Base-by-base conservation (phyloP, 2,797 vertebrate species). In the Thaleichthys pacificus region DNA sequence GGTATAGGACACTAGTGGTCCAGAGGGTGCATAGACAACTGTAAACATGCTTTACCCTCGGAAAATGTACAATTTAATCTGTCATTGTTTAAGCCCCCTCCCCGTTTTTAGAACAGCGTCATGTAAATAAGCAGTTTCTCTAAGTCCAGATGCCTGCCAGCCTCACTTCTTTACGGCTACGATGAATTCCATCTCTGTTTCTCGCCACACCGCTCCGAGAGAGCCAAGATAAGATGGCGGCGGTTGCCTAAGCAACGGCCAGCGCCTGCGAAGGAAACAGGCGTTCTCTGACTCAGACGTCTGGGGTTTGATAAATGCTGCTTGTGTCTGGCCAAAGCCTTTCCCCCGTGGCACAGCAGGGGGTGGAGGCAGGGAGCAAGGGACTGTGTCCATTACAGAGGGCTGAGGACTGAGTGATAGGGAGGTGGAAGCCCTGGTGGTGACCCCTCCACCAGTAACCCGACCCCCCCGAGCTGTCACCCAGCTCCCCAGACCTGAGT, bases 391-490 rank as follows among this genome's bases (percentile, higher is more conserved):
- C 66, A 63, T 71, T 58, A 56, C 47, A 66, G 51, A 77, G 51
- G 32, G 62, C 71, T 60, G n/a, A 17, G 11, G 71, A 58, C 69
- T 76, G 76, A 77, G 47, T 49, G 75, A 86, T 64, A 49, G 73
- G 70, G 76, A 54, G 72, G 58, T 64, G 77, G 56, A 62, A 77
- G 38, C 72, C 71, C 70, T 74, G 77, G 24, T 30, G 69, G 68
- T 86, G 86, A 91, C 87, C 87, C 80, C 70, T 86, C 72, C 88
- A 87, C 90, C 84, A 86, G 84, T 88, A 86, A 88, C 80, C 89
- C 86, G 84, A 90, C 82, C 81, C 79, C 86, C 35, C 21, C 86
- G 85, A 86, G 76, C 79, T 71, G 77, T 57, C 73, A 63, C 56
- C 54, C 54, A 1, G 79, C n/a, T 69, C 61, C n/a, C 28, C 3